phyloP scores from a whole-genome alignment of 2,797 vertebrate genomes.

The Dicrostonyx torquatus region DNA sequence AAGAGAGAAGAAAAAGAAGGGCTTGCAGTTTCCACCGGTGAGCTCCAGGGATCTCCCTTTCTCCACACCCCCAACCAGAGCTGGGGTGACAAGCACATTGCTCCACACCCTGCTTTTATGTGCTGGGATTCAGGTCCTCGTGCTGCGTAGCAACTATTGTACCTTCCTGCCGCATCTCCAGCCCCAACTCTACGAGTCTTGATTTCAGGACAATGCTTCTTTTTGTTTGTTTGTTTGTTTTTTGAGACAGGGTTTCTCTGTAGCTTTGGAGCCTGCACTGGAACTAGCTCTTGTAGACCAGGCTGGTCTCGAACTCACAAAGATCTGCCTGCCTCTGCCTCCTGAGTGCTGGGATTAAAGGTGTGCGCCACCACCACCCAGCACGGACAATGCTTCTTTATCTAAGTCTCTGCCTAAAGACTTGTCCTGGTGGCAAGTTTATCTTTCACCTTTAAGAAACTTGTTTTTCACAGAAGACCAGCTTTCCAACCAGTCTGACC shows the following conservation, averaged over 20 bases:
- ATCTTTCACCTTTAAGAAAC: not conserved
- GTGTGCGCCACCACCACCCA: too few species aligned
- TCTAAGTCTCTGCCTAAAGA: not conserved
- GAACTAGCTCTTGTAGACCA: too few species aligned
- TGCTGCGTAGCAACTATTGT: not conserved
- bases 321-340: too few species aligned
- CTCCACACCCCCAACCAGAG: not conserved
- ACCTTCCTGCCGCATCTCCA: not conserved
- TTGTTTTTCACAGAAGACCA: not conserved
- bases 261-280: too few species aligned
- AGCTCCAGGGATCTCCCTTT: not conserved
- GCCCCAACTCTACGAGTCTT: not conserved
- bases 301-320: too few species aligned
- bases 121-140: not conserved
- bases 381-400: not conserved
- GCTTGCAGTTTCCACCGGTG: not conserved
- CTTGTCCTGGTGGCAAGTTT: not conserved
- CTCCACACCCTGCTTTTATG: not conserved
- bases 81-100: not conserved
- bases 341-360: too few species aligned
- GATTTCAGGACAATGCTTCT: not conserved
- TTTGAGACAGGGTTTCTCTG: too few species aligned
- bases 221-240: too few species aligned
- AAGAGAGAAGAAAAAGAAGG: not conserved
- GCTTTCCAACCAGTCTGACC: not conserved